Conservation (phyloP, 2,113 vertebrate genomes). For the Diadophis punctatus region DNA sequence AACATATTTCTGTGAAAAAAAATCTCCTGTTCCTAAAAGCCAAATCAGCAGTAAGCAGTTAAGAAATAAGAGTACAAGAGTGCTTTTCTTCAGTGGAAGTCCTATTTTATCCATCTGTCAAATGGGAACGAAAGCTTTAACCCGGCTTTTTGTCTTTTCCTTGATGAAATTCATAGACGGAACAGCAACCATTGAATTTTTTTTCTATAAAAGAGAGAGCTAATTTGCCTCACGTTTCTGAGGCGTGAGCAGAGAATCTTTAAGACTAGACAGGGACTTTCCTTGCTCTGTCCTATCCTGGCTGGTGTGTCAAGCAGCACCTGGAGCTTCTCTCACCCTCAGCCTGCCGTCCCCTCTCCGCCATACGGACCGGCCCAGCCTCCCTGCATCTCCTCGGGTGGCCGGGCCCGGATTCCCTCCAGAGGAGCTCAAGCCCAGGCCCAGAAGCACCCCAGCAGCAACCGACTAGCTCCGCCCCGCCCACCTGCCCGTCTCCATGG, state of each 20-base stretch:
- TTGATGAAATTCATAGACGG: neutral
- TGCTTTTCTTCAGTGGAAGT: neutral
- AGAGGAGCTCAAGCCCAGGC: neutral
- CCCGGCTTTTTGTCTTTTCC: neutral
- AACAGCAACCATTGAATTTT: neutral
- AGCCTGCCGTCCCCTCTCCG: neutral
- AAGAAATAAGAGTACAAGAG: too few species aligned
- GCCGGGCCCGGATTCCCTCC: neutral
- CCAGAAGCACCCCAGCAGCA: neutral
- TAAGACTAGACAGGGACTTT: too few species aligned
- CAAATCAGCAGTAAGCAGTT: neutral
- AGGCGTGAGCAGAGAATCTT: neutral
- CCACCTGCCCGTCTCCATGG: slow-evolving; percentile 7
- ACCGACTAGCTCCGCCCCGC: neutral
- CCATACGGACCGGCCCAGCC: neutral
- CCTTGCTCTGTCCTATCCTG: neutral
- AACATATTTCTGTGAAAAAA: neutral
- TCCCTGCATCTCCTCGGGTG: too few species aligned
- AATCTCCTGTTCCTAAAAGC: neutral
- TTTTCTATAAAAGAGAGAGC: neutral
- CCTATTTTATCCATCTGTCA: neutral
- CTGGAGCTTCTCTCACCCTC: neutral
- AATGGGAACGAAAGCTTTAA: neutral
- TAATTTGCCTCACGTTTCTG: neutral
- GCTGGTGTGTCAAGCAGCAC: neutral